phyloP scores from a whole-genome alignment of 1,140 invertebrate species.

The Drosophila nebulosa region DNA sequence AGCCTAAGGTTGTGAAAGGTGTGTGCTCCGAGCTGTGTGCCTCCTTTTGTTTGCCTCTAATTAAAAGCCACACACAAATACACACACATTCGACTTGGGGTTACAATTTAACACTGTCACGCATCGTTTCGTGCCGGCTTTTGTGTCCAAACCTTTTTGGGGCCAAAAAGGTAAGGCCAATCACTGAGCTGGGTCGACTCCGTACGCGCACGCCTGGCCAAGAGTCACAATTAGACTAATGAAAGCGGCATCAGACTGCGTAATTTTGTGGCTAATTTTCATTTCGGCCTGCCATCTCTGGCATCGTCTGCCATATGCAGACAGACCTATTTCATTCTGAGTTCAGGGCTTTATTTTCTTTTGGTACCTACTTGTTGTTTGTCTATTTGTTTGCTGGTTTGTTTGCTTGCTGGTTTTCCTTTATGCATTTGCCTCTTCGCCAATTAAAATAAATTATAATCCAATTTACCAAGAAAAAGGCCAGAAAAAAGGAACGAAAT shows the following conservation, averaged over 20 bases:
- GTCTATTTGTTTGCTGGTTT: conserved; percentile 5
- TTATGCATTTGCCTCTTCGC: conserved; percentile 43
- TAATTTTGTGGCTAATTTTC: conserved; percentile 70
- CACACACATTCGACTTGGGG: background rate
- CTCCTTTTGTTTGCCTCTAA: conserved; percentile 62
- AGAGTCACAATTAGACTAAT: conserved; percentile 77
- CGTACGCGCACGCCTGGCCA: conserved; percentile 32
- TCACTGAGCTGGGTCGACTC: conserved; percentile 44
- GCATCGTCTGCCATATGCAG: conserved; percentile 8
- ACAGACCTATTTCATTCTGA: background rate
- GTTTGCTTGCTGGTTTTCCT: conserved; percentile 28
- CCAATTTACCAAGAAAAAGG: conserved; percentile 55
- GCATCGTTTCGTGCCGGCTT: conserved; percentile 65
- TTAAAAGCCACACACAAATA: conserved; percentile 60
- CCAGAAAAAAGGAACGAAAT: conserved; percentile 4
- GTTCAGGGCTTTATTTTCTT: conserved; percentile 10
- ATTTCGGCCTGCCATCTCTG: conserved; percentile 16
- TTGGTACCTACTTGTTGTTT: background rate
- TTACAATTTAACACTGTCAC: conserved; percentile 72
- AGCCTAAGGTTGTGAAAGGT: conserved; percentile 42
- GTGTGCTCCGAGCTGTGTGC: conserved; percentile 4
- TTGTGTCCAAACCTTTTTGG: conserved; percentile 33
- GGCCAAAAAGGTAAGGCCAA: conserved; percentile 57
- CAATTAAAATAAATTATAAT: conserved; percentile 79
- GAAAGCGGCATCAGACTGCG: conserved; percentile 70